Evolutionary conservation across 2,888 invertebrate genomes (phyloP).

Genomic region (Lasioglossum leucozonium): DNA sequence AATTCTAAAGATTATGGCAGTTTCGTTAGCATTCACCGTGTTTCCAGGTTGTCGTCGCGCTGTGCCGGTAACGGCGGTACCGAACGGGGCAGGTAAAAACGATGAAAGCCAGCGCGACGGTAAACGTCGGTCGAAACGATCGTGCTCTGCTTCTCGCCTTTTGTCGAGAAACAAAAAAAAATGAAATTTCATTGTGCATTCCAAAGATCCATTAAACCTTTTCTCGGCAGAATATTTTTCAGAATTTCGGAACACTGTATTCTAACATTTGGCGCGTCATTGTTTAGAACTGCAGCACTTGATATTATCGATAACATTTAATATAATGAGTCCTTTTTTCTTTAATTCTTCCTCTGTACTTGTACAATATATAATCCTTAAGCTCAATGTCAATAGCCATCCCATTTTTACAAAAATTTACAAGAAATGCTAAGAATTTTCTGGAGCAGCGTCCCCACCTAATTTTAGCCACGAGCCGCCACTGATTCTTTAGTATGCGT

Average conservation of each 20-base stretch:
- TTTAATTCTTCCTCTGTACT: too few species aligned
- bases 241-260: too few species aligned
- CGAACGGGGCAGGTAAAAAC: neutral
- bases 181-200: neutral
- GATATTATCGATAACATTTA: too few species aligned
- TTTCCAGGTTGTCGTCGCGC: neutral
- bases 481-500: neutral
- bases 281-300: too few species aligned
- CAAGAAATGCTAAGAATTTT: too few species aligned
- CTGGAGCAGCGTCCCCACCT: too few species aligned
- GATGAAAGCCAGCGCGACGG: neutral
- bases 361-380: too few species aligned
- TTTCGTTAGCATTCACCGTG: neutral
- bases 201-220: neutral
- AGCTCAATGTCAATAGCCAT: too few species aligned
- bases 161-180: neutral
- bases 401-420: too few species aligned
- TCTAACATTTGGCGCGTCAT: neutral
- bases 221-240: too few species aligned
- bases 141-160: neutral
- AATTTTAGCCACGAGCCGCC: too few species aligned
- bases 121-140: neutral
- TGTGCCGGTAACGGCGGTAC: neutral
- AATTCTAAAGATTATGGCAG: slow-evolving; percentile 5
- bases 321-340: too few species aligned